Base-by-base conservation (phyloP, 2,113 vertebrate species). In the Sigmodon hispidus region DNA sequence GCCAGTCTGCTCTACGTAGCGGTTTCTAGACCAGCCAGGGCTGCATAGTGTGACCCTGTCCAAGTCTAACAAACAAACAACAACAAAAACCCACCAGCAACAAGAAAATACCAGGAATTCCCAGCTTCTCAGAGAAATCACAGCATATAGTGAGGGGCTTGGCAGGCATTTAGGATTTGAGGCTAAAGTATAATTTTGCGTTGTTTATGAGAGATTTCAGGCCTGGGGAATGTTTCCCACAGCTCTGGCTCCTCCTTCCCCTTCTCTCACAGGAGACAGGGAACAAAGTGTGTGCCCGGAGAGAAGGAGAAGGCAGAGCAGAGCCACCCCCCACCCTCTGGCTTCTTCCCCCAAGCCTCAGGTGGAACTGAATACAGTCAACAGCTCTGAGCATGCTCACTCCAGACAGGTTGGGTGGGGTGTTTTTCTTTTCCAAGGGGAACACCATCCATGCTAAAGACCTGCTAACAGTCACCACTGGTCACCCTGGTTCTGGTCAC, bases 261-360 rank as follows among this genome's bases (percentile, higher is more conserved):
- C 40, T n/a, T 89, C 15, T 61, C 50, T 59, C 70, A 63, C 50
- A 86, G 75, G 11, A 87, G 31, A 75, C 3, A 2, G 10, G 50
- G 88, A 19, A 36, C 79, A 52, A 0, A 1, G 40, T 61, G 7
- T n/a, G 65, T 70, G 69, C n/a, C 22, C 52, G 34, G 45, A 57
- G 80, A 34, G 34, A 55, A 52, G 50, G 52, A 76, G 61, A 89
- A 83, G 36, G 36, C 31, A 69, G 77, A 80, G 16, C 45, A 43
- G 48, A 79, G 57, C 70, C 0, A 16, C 9, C 24, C 21, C 11
- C 19, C 3, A 1, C 4, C 4, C 26, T 40, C n/a, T n/a, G 43
- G 17, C 55, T 57, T n/a, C 36, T 59, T 81, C 79, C 52, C 50
- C 76, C 1, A 9, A 77, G 2, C 9, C 85, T 83, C 90, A 13